Percentiles rank a stretch among this genome's conserved stretches.
These are phyloP conservation scores for Magallana ariakensis DNA, from an alignment of 1,140 invertebrate genomes.

Conservation along the genomic window DNA sequence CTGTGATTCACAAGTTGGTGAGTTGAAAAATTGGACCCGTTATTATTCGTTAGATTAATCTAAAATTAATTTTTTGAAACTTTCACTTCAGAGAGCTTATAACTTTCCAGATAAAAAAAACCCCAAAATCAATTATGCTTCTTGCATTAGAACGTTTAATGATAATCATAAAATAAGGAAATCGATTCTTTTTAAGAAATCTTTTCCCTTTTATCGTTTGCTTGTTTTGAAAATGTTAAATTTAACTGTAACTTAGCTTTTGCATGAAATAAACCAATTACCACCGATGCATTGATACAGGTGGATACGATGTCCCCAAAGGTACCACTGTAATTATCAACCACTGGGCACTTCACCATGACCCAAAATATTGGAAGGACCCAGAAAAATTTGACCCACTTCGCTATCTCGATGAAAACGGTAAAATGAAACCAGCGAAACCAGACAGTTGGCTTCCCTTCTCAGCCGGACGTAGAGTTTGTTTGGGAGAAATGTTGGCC, in stretches of 20 bases:
- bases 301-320: slow-evolving; percentile 83
- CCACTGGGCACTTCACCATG: slow-evolving; percentile 87
- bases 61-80: no score
- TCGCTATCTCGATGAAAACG: slow-evolving; percentile 74
- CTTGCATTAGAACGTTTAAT: no score
- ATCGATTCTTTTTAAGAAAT: no score
- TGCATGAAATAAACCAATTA: no score
- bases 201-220: no score
- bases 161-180: no score
- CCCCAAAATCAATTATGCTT: no score
- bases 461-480: slow-evolving; percentile 58
- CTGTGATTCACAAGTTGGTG: slow-evolving; percentile 53
- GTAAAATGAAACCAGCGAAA: slow-evolving; percentile 59
- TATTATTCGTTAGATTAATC: no score
- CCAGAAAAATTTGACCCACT: slow-evolving; percentile 89
- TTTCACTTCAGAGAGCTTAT: no score
- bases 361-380: slow-evolving; percentile 85
- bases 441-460: slow-evolving; percentile 64
- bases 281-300: neutral
- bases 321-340: slow-evolving; percentile 92
- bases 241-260: no score
- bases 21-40: neutral
- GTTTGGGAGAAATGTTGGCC: slow-evolving; percentile 62
- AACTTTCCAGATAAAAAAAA: no score
- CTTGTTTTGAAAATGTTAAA: no score